Evolutionary conservation across 1,140 invertebrate genomes (phyloP).

Genomic region (Lucilia cuprina): DNA sequence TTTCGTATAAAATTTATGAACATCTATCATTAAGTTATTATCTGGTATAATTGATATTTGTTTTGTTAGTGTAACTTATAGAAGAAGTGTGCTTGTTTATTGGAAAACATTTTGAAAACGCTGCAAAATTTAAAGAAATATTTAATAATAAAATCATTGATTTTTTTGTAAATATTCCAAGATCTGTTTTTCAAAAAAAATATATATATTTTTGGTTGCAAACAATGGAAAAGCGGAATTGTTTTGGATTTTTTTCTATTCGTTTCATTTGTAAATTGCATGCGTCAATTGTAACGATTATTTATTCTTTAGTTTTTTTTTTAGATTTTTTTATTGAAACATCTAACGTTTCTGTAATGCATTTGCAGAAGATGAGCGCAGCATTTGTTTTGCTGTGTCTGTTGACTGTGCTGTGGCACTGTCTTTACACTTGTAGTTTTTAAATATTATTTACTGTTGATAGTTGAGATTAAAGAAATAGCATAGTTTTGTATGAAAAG

Average conservation of each 20-base stretch:
- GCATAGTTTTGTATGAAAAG: no score
- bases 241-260: neutral
- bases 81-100: neutral
- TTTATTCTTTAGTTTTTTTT: neutral
- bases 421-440: no score
- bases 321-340: neutral
- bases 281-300: conserved; percentile 7
- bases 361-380: neutral
- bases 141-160: neutral
- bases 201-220: neutral
- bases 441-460: no score
- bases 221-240: neutral
- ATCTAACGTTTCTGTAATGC: neutral
- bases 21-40: conserved; percentile 31
- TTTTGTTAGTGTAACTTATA: neutral
- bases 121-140: neutral
- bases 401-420: no score
- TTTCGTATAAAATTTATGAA: conserved; percentile 19
- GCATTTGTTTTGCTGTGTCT: neutral
- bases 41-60: conserved; percentile 14
- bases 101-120: neutral
- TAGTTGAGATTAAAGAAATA: no score
- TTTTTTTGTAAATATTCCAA: neutral
- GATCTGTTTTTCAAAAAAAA: neutral
- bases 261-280: neutral